phyloP scores from a whole-genome alignment of 53 echinoderm and acorn worm species.

The Paracentrotus lividus region DNA sequence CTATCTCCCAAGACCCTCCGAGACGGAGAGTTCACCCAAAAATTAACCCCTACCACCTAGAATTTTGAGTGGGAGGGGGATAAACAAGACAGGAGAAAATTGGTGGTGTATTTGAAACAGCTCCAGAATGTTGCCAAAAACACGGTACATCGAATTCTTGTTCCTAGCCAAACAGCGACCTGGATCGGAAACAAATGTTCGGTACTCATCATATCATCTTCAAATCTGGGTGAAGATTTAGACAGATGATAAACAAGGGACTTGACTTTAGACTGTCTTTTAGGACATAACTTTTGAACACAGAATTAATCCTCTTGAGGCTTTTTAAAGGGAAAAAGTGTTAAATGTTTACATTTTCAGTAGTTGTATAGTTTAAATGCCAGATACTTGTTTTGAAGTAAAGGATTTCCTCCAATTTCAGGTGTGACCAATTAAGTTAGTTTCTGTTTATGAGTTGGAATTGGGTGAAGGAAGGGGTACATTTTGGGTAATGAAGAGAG shows the following conservation, averaged over 20 bases:
- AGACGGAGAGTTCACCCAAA: slow-evolving; percentile 42
- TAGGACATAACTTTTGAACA: background rate
- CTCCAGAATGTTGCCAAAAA: slow-evolving; percentile 20
- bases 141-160: background rate
- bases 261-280: background rate
- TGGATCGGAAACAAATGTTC: slow-evolving; percentile 35
- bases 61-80: slow-evolving; percentile 55
- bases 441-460: slow-evolving; percentile 28
- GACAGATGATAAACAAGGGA: background rate
- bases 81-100: slow-evolving; percentile 40
- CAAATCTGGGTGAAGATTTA: background rate
- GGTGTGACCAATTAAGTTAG: slow-evolving; percentile 31
- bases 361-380: background rate
- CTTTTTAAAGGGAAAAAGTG: background rate
- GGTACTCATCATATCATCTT: background rate
- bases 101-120: slow-evolving; percentile 53
- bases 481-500: background rate
- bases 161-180: background rate
- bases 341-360: background rate
- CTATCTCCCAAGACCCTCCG: slow-evolving; percentile 11
- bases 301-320: background rate
- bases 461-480: background rate
- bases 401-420: slow-evolving; percentile 3
- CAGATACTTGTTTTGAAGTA: background rate
- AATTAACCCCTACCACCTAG: slow-evolving; percentile 62